These are phyloP conservation scores for Epizoanthus stellaris DNA, from an alignment of 92 coral and sea anemone genomes.

Conservation along the genomic window DNA sequence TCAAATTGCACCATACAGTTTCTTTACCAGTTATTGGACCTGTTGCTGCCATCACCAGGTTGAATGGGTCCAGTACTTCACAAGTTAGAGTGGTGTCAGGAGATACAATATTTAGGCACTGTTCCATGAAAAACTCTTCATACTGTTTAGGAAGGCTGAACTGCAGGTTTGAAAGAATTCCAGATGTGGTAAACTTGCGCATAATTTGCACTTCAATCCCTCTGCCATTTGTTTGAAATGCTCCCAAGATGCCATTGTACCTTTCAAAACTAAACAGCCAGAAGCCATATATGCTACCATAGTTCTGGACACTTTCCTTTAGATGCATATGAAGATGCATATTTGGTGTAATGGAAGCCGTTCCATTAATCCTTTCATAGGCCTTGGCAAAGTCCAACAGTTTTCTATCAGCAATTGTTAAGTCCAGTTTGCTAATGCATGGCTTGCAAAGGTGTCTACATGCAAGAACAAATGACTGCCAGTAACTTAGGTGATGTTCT, in stretches of 20 bases:
- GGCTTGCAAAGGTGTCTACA: conserved; percentile 19
- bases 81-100: too few relatives aligned
- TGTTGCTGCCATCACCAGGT: too few relatives aligned
- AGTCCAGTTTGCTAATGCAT: conserved; percentile 13
- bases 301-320: conserved; percentile 44
- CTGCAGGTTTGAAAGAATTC: conserved; percentile 25
- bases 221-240: conserved; percentile 56
- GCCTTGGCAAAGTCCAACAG: conserved; percentile 24
- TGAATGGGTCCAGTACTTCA: too few relatives aligned
- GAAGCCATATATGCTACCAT: conserved; percentile 66
- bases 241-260: conserved; percentile 67
- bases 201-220: conserved; percentile 58
- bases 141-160: conserved; percentile 32
- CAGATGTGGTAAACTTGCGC: conserved; percentile 55
- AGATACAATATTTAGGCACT: too few relatives aligned
- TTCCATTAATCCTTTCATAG: conserved; percentile 44
- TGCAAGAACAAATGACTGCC: conserved; percentile 34
- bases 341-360: conserved; percentile 41
- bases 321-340: conserved; percentile 59
- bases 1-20: not conserved
- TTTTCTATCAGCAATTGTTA: conserved; percentile 21
- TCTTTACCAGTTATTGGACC: too few relatives aligned
- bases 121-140: conserved; percentile 13
- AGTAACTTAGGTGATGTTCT: conserved; percentile 7
- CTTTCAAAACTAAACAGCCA: conserved; percentile 78